These are phyloP conservation scores for Planococcus citri DNA, from an alignment of 1,140 invertebrate species.

Conservation along the genomic window DNA sequence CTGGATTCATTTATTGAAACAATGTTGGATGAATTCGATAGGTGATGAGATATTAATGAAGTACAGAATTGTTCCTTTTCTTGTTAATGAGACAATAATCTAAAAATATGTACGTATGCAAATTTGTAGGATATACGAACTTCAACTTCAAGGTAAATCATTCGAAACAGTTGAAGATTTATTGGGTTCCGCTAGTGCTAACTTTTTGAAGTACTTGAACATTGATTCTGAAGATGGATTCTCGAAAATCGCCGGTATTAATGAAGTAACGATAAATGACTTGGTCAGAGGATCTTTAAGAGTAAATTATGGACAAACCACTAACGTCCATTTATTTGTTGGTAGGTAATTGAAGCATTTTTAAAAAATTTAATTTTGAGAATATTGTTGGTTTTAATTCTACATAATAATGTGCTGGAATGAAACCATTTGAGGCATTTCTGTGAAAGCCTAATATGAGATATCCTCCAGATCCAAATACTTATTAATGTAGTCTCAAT, in stretches of 20 bases:
- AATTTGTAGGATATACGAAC: slow-evolving; percentile 35
- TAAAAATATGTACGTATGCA: neutral
- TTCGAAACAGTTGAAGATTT: slow-evolving; percentile 33
- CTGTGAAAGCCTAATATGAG: too few relatives aligned
- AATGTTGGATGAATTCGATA: slow-evolving; percentile 36
- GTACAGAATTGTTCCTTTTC: too few relatives aligned
- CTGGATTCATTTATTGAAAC: slow-evolving; percentile 33
- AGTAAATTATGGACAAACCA: slow-evolving; percentile 51
- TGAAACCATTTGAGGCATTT: too few relatives aligned
- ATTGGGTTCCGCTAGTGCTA: slow-evolving; percentile 22
- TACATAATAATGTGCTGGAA: too few relatives aligned
- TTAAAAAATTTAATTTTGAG: too few relatives aligned
- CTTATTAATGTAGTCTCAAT: neutral
- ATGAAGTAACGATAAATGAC: slow-evolving; percentile 40
- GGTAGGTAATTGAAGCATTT: slow-evolving; percentile 38
- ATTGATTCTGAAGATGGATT: slow-evolving; percentile 25
- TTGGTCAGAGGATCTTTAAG: slow-evolving; percentile 41
- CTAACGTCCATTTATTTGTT: slow-evolving; percentile 46
- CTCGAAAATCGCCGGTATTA: slow-evolving; percentile 32
- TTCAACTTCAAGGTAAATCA: slow-evolving; percentile 36
- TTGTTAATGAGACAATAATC: too few relatives aligned
- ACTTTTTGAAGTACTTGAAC: slow-evolving; percentile 23
- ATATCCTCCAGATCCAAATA: neutral
- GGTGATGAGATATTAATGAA: slow-evolving; percentile 4
- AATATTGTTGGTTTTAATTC: too few relatives aligned